Base-by-base conservation (phyloP, 2,888 invertebrate genomes). In the Ametastegia equiseti region DNA sequence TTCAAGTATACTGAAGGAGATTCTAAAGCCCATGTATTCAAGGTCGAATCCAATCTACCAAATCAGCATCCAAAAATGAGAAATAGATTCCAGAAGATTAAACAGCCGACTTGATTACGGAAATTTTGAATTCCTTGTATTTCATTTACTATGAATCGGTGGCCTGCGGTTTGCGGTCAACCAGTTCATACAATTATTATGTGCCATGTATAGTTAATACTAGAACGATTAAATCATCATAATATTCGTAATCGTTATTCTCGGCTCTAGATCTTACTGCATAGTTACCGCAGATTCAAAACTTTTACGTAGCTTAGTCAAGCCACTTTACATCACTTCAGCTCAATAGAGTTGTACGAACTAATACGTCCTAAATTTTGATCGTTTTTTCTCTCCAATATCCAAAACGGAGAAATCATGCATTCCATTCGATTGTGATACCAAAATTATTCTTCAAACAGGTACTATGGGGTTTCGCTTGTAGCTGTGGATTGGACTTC, bases 401-500 rank as follows among this genome's bases (percentile, higher is more conserved):
- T 9, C n/a, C 9, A 3, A 4, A 50, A n/a, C 27, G 1, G 15
- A 15, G 13, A 47, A 65, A 65, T n/a, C n/a, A n/a, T n/a, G n/a
- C n/a, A n/a, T n/a, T n/a, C n/a, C 27, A 27, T 2, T 11, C 23
- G n/a, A 11, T 36, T 65, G 65, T 9, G n/a, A 33, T n/a, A 33
- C 7, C 13, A n/a, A n/a, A n/a, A n/a, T 65, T 36, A 36, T 65
- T 27, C 11, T 27, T 27, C 9, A 71, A 23, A n/a, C 71, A 91
- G 90, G 80, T 92, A 92, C 85, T 93, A 93, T 84, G 87, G 87
- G 0, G 92, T 93, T 2, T 88, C 90, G 15, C 85, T 90, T 11
- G 85, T 90, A 84, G 91, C 93, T 45, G 93, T 96, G 42, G 94
- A 96, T 87, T 94, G 94, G 94, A 93, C 95, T 0, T 93, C 95